These are phyloP conservation scores for Lampris incognitus DNA, from an alignment of 2,113 vertebrate species.

Conservation along the genomic window DNA sequence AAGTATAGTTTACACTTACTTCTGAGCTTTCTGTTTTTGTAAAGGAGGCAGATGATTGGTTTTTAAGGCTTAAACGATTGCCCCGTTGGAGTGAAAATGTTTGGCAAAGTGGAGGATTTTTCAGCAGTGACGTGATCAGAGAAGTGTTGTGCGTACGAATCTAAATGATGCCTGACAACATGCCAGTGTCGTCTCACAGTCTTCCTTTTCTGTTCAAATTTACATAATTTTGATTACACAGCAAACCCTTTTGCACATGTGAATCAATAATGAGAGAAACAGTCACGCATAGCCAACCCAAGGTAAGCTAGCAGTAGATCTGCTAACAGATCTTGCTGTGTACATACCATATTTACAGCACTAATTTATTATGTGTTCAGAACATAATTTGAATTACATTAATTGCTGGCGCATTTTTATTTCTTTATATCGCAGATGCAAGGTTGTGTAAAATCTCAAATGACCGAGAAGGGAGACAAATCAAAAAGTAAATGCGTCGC, in stretches of 20 bases:
- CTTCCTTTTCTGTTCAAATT: not conserved
- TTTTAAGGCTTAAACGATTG: no score
- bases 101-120: no score
- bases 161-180: no score
- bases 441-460: not conserved
- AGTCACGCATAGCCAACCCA: constrained; percentile 1
- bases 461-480: constrained; percentile 33
- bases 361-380: no score
- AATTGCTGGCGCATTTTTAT: not conserved
- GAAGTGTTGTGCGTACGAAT: no score
- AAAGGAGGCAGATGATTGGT: no score
- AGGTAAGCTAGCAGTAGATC: not conserved
- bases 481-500: constrained; percentile 20
- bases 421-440: not conserved
- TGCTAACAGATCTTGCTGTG: not conserved
- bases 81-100: no score
- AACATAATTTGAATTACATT: no score
- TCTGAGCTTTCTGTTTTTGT: no score
- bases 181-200: not conserved
- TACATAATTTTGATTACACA: not conserved
- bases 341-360: not conserved
- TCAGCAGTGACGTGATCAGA: no score
- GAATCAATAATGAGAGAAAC: constrained; percentile 13
- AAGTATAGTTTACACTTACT: no score
- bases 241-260: not conserved